Evolutionary conservation across 2,797 vertebrate genomes (phyloP).

Genomic region (Anniella stebbinsi): DNA sequence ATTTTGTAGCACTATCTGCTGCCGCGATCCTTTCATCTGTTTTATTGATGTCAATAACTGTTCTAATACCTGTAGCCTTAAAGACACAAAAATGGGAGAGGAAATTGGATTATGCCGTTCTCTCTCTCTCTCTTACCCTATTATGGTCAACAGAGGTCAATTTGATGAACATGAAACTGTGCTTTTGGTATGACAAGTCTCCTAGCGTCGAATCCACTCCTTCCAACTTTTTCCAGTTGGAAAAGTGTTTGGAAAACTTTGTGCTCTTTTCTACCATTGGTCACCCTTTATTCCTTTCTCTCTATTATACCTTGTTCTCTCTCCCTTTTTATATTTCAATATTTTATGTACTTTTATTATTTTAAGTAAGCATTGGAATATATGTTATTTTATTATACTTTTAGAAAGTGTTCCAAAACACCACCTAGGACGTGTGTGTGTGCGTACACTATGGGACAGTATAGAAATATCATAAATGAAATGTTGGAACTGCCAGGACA

Average conservation of each 20-base stretch:
- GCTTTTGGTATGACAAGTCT: neutral
- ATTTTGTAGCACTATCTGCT: constrained; percentile 87
- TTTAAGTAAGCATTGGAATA: neutral
- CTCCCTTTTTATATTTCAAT: constrained; percentile 2
- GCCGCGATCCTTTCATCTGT: constrained; percentile 88
- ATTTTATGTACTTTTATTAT: constrained; percentile 5
- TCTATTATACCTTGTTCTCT: neutral
- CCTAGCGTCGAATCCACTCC: neutral
- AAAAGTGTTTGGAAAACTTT: neutral
- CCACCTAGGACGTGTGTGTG: neutral
- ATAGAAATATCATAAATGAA: too few relatives aligned
- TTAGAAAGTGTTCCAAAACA: neutral
- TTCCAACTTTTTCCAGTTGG: neutral
- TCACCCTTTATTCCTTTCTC: too few relatives aligned
- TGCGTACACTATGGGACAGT: neutral
- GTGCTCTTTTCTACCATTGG: neutral
- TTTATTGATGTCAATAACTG: constrained; percentile 87
- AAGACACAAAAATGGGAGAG: constrained; percentile 56
- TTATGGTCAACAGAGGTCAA: neutral
- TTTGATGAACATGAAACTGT: neutral
- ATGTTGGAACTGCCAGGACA: too few relatives aligned
- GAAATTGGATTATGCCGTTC: neutral
- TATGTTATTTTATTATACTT: neutral
- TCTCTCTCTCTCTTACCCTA: neutral
- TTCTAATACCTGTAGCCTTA: constrained; percentile 87